Evolutionary conservation across 2,113 vertebrate species (phyloP).

Genomic region (Lepus europaeus): DNA sequence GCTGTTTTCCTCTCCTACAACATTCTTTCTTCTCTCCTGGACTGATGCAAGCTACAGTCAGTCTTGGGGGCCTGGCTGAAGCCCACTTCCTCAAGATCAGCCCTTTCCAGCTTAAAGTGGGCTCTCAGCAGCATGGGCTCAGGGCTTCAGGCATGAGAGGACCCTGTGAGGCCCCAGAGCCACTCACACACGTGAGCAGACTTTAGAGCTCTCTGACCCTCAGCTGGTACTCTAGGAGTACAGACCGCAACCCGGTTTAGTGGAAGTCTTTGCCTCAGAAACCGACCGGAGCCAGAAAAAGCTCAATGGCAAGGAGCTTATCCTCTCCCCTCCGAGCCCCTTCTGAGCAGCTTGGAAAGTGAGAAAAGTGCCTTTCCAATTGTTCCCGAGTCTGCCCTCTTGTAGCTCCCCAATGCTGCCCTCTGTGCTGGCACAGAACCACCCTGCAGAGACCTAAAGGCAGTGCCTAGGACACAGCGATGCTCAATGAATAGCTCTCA

Average conservation of each 20-base stretch:
- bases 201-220: background rate
- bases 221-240: background rate
- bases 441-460: background rate
- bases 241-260: background rate
- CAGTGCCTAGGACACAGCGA: background rate
- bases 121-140: background rate
- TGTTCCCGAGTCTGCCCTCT: background rate
- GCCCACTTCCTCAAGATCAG: background rate
- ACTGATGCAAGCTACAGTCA: background rate
- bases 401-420: background rate
- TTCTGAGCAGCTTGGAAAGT: background rate
- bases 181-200: background rate
- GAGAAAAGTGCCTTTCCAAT: background rate
- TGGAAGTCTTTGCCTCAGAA: background rate
- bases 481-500: background rate
- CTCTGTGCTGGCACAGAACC: background rate
- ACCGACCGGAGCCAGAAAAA: background rate
- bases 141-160: background rate
- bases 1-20: background rate
- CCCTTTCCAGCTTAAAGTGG: background rate
- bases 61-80: background rate
- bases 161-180: background rate
- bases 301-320: background rate
- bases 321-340: background rate
- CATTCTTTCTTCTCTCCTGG: slow-evolving; percentile 11